These are phyloP conservation scores for Carcina quercana DNA, from an alignment of 2,888 invertebrate species.

Conservation along the genomic window DNA sequence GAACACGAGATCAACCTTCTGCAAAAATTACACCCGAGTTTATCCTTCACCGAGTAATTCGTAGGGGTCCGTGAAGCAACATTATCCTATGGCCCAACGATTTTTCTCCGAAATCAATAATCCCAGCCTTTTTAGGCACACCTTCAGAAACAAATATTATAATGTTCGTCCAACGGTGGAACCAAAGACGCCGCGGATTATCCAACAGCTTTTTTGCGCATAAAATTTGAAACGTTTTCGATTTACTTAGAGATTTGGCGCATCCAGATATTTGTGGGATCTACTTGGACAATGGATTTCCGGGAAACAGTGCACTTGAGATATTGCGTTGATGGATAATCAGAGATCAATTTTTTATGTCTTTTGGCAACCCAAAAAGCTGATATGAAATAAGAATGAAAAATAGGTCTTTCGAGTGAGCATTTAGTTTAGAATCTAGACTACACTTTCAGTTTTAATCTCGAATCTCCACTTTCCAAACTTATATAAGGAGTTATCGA, in stretches of 20 bases:
- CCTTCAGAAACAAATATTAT: conserved; percentile 60
- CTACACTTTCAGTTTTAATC: conserved; percentile 3
- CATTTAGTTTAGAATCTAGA: too few species aligned
- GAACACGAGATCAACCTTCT: conserved; percentile 44
- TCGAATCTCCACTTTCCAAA: conserved; percentile 1
- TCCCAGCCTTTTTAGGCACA: conserved; percentile 56
- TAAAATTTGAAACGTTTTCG: conserved; percentile 62
- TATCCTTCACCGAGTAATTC: conserved; percentile 67
- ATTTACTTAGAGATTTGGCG: conserved; percentile 60
- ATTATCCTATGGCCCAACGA: conserved; percentile 57
- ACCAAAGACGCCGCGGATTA: conserved; percentile 70
- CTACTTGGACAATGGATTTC: conserved; percentile 57
- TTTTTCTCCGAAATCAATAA: conserved; percentile 68
- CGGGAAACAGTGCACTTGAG: conserved; percentile 46
- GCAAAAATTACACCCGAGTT: conserved; percentile 60
- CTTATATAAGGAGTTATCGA: conserved; percentile 1
- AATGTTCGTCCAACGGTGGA: conserved; percentile 34
- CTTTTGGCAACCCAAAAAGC: not conserved
- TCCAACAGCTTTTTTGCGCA: conserved; percentile 48
- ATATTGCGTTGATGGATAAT: conserved; percentile 48
- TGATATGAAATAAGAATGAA: not conserved
- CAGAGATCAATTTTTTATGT: conserved; percentile 46
- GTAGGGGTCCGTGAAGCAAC: conserved; percentile 55
- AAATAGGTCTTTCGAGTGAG: not conserved
- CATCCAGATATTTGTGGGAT: conserved; percentile 44